Evolutionary conservation across 2,888 invertebrate species (phyloP).

Genomic region (Zaprionus obscuricornis): DNA sequence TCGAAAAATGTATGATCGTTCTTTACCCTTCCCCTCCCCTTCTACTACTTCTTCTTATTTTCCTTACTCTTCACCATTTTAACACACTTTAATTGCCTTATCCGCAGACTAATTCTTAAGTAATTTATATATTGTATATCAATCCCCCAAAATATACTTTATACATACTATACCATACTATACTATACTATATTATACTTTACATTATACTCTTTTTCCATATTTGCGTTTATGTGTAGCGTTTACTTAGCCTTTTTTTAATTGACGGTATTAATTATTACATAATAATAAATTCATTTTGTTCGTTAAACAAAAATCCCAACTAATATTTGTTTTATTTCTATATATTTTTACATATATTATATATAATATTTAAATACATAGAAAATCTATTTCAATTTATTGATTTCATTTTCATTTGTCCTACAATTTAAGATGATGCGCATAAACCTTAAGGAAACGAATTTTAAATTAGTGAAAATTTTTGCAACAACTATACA

Average conservation of each 20-base stretch:
- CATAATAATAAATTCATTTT: conserved; percentile 74
- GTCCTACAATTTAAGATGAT: conserved; percentile 18
- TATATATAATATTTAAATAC: background rate
- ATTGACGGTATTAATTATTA: conserved; percentile 78
- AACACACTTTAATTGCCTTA: conserved; percentile 52
- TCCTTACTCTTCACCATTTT: background rate
- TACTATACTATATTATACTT: conserved; percentile 14
- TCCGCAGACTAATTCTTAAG: conserved; percentile 62
- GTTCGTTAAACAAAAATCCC: conserved; percentile 71
- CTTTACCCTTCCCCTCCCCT: conserved; percentile 18
- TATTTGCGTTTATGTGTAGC: conserved; percentile 66
- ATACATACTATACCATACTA: conserved; percentile 15
- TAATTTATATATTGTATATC: conserved; percentile 61
- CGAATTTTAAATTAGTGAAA: conserved; percentile 83
- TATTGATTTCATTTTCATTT: conserved; percentile 13
- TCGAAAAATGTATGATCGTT: conserved; percentile 40
- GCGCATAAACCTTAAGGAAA: conserved; percentile 77
- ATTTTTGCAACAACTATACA: conserved; percentile 73
- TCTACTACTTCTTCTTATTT: conserved; percentile 1
- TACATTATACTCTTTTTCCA: conserved; percentile 48
- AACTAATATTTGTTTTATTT: conserved; percentile 51
- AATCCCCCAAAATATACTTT: conserved; percentile 39
- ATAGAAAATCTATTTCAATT: no score
- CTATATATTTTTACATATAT: conserved; percentile 1
- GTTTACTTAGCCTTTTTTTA: conserved; percentile 67